Conservation (phyloP, 53 echinoderm and acorn worm genomes). For the Henricia sp. region DNA sequence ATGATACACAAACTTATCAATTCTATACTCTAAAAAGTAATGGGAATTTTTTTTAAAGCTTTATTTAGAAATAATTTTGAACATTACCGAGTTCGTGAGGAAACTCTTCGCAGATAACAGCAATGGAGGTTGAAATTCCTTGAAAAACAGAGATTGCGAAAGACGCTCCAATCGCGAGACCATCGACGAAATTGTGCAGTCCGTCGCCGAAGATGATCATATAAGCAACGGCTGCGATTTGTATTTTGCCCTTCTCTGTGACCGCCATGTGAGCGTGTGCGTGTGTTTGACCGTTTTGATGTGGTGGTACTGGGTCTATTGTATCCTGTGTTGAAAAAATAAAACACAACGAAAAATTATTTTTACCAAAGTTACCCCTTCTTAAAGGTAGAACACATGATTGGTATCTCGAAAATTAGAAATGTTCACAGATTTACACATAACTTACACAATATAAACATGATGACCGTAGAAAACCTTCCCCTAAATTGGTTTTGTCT, state of each 20-base stretch:
- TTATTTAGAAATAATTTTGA: background rate
- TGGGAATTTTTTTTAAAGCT: no score
- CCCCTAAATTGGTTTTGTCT: no score
- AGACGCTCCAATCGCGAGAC: constrained; percentile 80
- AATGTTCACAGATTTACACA: no score
- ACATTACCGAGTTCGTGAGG: constrained; percentile 84
- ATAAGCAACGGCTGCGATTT: constrained; percentile 81
- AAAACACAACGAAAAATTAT: no score
- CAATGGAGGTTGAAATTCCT: constrained; percentile 80
- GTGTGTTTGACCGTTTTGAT: constrained; percentile 30
- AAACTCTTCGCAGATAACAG: constrained; percentile 88
- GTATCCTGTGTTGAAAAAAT: background rate
- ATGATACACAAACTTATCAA: no score
- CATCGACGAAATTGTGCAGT: constrained; percentile 90
- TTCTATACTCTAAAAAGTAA: no score
- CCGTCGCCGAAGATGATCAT: constrained; percentile 89
- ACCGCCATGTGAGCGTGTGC: constrained; percentile 57
- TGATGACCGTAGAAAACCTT: no score
- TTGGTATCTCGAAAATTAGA: no score
- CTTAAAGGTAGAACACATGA: no score
- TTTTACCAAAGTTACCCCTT: no score
- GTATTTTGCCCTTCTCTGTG: constrained; percentile 10
- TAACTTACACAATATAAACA: no score
- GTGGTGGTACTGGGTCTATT: background rate
- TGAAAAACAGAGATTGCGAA: constrained; percentile 72